Conservation (phyloP, 1,140 invertebrate species). For the Druon quercuslanigerum region DNA sequence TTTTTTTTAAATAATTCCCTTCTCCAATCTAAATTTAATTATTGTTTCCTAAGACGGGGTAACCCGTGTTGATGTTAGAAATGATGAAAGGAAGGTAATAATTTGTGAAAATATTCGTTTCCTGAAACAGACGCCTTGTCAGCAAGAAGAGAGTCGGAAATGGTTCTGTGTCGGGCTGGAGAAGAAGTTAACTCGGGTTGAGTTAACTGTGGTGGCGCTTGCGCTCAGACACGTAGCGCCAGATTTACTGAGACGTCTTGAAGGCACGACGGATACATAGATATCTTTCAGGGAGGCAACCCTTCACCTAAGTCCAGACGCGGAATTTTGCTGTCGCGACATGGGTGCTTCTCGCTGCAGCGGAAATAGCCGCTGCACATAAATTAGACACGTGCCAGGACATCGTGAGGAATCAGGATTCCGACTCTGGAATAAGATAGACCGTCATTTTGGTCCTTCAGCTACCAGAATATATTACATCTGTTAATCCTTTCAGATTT, state of each 20-base stretch:
- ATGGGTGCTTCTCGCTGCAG: constrained; percentile 60
- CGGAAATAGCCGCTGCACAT: constrained; percentile 68
- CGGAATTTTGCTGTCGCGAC: constrained; percentile 38
- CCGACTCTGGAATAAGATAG: not conserved
- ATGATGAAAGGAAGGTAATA: too few species aligned
- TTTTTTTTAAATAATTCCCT: too few species aligned
- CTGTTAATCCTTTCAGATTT: too few species aligned
- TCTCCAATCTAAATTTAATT: too few species aligned
- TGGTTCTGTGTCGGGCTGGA: constrained; percentile 67
- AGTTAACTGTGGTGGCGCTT: constrained; percentile 67
- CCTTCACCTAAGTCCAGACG: constrained; percentile 59
- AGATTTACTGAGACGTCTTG: constrained; percentile 74
- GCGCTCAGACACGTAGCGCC: constrained; percentile 71
- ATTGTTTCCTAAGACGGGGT: too few species aligned
- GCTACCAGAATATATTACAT: too few species aligned
- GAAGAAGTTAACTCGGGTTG: constrained; percentile 71
- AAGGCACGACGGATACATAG: constrained; percentile 72
- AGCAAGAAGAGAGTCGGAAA: constrained; percentile 63
- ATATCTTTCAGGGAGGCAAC: constrained; percentile 71
- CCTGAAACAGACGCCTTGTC: constrained; percentile 46
- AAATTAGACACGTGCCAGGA: constrained; percentile 64
- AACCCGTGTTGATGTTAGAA: too few species aligned
- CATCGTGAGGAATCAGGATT: constrained; percentile 39
- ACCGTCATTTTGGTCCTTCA: not conserved
- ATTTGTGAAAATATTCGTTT: constrained; percentile 21